Evolutionary conservation across 2,113 vertebrate species (phyloP).

Genomic region (Arothron firmamentum): DNA sequence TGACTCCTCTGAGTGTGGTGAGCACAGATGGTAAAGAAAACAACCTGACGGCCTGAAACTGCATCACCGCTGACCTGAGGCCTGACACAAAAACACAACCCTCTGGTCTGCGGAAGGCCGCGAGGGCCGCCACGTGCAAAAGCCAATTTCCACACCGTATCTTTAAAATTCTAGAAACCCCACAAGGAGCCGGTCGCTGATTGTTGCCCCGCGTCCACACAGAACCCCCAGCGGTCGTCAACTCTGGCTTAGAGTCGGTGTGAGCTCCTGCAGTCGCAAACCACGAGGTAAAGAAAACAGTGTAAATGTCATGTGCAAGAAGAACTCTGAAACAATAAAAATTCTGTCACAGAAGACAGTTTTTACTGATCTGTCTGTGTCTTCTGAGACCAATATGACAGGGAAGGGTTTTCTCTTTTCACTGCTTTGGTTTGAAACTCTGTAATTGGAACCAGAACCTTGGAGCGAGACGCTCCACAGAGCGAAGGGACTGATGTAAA

Average conservation of each 20-base stretch:
- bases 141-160: slow-evolving; percentile 39
- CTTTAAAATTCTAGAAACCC: slow-evolving; percentile 26
- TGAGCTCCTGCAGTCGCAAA: too few species aligned
- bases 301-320: too few species aligned
- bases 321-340: too few species aligned
- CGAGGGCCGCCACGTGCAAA: slow-evolving; percentile 3
- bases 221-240: slow-evolving; percentile 44
- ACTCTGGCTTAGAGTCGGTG: neutral
- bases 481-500: slow-evolving; percentile 34
- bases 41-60: slow-evolving; percentile 49
- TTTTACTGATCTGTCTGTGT: too few species aligned
- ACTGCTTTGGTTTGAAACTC: neutral
- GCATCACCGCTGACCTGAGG: slow-evolving; percentile 47
- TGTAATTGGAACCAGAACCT: slow-evolving; percentile 32
- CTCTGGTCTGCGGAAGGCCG: slow-evolving; percentile 22
- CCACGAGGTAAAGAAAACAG: too few species aligned
- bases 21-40: slow-evolving; percentile 54
- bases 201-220: slow-evolving; percentile 52
- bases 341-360: too few species aligned
- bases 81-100: slow-evolving; percentile 46
- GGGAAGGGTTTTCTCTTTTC: too few species aligned
- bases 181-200: slow-evolving; percentile 16
- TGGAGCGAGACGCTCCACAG: slow-evolving; percentile 45
- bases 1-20: slow-evolving; percentile 37
- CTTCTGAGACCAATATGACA: too few species aligned